Conservation (phyloP, 2,888 invertebrate species). For the Yponomeuta plumbellus region DNA sequence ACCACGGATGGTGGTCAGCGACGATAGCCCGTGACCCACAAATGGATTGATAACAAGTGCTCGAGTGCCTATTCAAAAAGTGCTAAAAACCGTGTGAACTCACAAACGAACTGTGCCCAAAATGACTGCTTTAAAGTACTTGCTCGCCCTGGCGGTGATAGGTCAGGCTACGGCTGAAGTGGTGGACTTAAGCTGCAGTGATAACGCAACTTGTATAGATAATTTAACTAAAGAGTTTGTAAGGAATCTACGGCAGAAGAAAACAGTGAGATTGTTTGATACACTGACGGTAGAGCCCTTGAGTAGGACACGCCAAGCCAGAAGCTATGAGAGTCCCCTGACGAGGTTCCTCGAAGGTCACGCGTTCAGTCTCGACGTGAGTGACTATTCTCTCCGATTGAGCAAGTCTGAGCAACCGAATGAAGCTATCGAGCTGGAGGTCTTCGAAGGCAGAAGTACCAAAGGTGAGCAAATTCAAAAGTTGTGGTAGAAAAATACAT, state of each 20-base stretch:
- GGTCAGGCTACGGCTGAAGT: slow-evolving; percentile 49
- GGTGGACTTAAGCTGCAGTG: slow-evolving; percentile 69
- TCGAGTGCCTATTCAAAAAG: slow-evolving; percentile 24
- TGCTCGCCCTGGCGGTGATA: slow-evolving; percentile 52
- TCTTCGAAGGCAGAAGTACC: slow-evolving; percentile 62
- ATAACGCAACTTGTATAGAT: slow-evolving; percentile 78
- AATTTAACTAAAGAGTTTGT: slow-evolving; percentile 67
- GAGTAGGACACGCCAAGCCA: slow-evolving; percentile 44
- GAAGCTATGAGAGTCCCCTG: slow-evolving; percentile 51
- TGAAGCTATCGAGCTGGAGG: slow-evolving; percentile 66
- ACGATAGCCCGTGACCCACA: slow-evolving; percentile 56
- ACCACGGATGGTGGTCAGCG: slow-evolving; percentile 57
- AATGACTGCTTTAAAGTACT: slow-evolving; percentile 59
- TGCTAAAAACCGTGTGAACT: slow-evolving; percentile 31
- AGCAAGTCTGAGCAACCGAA: slow-evolving; percentile 62
- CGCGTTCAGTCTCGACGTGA: slow-evolving; percentile 73
- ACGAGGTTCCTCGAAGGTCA: slow-evolving; percentile 68
- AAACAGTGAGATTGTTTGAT: slow-evolving; percentile 72
- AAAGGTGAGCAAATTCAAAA: slow-evolving; percentile 67
- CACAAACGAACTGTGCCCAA: slow-evolving; percentile 37
- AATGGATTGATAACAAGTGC: slow-evolving; percentile 64
- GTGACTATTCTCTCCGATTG: slow-evolving; percentile 70
- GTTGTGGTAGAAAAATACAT: too few species aligned
- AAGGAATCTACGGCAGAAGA: slow-evolving; percentile 68
- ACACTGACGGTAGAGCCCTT: slow-evolving; percentile 75